Base-by-base conservation (phyloP, 2,888 invertebrate species). In the Microdon myrmicae region DNA sequence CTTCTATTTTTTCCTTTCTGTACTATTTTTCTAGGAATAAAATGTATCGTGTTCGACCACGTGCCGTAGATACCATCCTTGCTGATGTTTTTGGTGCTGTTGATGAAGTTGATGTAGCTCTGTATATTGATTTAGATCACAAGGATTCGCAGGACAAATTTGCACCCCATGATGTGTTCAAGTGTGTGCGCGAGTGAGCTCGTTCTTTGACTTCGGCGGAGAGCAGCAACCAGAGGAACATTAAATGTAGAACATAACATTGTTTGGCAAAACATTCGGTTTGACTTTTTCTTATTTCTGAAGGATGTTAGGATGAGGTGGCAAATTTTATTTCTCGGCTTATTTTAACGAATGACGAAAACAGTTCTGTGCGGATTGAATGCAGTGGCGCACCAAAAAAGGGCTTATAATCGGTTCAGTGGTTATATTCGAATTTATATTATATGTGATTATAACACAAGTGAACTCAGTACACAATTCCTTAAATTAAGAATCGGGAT, bases 11-110 rank as follows among this genome's bases (percentile, higher is more conserved):
- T 41, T 41, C 20, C 34, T 38, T 20, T 13, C 7, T 16, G 37
- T 37, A 13, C 17, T 12, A 22, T 1, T 38, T 12, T 32, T 23
- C 29, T 20, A 26, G 37, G 45, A 19, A 53, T 38, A 58, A 53
- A 58, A 51, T 58, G 58, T 58, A 64, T 58, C 64, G 34, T 31
- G 35, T 61, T 45, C 32, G 37, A 55, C 56, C 61, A 61, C 56
- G 61, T 61, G 61, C n/a, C 49, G 39, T 41, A n/a, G n/a, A n/a
- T n/a, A n/a, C 35, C 45, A n/a, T 55, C 48, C 60, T 38, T 25
- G 39, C 8, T 16, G 2, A 9, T 14, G 19, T 16, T 10, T 25
- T 32, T 39, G 39, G 8, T 44, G 35, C 23, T 53, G 37, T n/a
- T n/a, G n/a, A n/a, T n/a, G n/a, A n/a, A n/a, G n/a, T n/a, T n/a